A percentile compares a stretch with the other conserved stretches of the same genome.
phyloP scores from a whole-genome alignment of 1,140 invertebrate species.

The Aphis gossypii region DNA sequence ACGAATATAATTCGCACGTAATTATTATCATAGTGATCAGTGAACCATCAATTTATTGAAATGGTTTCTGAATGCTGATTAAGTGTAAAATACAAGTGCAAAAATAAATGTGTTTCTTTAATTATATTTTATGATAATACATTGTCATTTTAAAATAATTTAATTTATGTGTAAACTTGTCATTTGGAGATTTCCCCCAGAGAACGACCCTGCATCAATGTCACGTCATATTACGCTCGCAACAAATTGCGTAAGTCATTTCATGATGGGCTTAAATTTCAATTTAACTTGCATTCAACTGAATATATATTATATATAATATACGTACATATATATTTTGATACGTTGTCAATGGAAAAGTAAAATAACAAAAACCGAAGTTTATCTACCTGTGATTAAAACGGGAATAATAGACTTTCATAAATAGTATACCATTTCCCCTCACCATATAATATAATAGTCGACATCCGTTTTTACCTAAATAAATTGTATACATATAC shows the following conservation, averaged over 20 bases:
- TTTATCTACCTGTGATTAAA: not conserved
- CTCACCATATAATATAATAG: not conserved
- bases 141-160: not conserved
- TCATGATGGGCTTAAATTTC: not conserved
- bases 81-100: not conserved
- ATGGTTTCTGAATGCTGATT: not conserved
- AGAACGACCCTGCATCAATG: not conserved
- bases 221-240: not conserved
- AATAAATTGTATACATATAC: not conserved
- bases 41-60: not conserved
- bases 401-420: not conserved
- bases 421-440: not conserved
- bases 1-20: not conserved
- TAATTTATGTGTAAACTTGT: not conserved
- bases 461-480: not conserved
- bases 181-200: not conserved
- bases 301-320: not conserved
- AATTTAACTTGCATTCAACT: not conserved
- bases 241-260: not conserved
- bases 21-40: not conserved
- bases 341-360: not conserved
- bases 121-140: not conserved
- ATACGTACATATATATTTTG: not conserved
- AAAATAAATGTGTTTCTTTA: not conserved
- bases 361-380: not conserved